Conservation (phyloP, 2,113 vertebrate genomes). For the Dendropsophus ebraccatus region DNA sequence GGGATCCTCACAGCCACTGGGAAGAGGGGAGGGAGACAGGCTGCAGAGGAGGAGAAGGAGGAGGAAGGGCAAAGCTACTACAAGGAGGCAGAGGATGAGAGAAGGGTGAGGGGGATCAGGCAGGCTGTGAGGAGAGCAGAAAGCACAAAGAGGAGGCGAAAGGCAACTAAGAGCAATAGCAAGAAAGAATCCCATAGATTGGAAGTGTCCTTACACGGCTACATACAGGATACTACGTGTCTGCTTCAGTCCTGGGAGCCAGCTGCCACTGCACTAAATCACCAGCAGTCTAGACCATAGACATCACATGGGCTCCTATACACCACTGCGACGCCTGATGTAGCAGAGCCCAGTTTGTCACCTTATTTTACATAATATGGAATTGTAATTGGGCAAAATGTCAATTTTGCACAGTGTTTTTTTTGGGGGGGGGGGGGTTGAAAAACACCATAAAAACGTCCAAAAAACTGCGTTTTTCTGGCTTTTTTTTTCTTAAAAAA, state of each 20-base stretch:
- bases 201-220: neutral
- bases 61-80: conserved; percentile 12
- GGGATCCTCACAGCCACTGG: conserved; percentile 25
- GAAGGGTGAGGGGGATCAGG: neutral
- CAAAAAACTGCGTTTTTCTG: no score
- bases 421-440: no score
- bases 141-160: neutral
- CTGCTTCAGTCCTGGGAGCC: neutral
- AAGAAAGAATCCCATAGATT: no score
- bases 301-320: neutral
- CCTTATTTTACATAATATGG: no score
- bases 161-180: neutral
- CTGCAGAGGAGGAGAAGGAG: conserved; percentile 25
- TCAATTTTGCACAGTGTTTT: no score
- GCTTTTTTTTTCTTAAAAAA: no score
- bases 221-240: neutral
- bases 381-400: no score
- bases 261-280: neutral
- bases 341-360: no score
- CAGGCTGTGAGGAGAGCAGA: neutral
- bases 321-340: no score
- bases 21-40: conserved; percentile 44
- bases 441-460: no score
- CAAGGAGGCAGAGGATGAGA: neutral
- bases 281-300: neutral